A percentile compares a stretch with the other conserved stretches of the same genome.
These are phyloP conservation scores for Panthera uncia DNA, from an alignment of 2,113 vertebrate genomes.

Conservation along the genomic window DNA sequence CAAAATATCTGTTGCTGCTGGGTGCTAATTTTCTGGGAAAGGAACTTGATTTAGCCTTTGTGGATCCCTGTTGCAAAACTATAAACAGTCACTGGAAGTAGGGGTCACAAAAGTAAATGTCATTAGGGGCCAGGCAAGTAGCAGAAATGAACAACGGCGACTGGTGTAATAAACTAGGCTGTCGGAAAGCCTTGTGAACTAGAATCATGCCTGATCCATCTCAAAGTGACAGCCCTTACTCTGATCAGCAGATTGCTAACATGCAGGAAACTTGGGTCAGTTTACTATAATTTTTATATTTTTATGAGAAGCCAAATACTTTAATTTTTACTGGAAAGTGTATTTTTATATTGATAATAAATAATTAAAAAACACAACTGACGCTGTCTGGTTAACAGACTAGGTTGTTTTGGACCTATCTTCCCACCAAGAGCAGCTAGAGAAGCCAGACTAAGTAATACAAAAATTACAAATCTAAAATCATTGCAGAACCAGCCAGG, in stretches of 20 bases:
- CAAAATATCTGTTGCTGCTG: neutral
- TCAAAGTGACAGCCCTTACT: neutral
- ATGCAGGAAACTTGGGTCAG: neutral
- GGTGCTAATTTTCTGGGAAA: neutral
- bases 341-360: neutral
- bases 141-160: neutral
- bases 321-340: neutral
- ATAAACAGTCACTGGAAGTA: neutral
- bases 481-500: neutral
- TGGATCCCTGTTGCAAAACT: neutral
- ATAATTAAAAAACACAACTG: neutral
- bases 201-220: neutral
- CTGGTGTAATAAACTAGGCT: neutral
- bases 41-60: neutral
- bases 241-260: neutral
- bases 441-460: neutral
- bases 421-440: neutral
- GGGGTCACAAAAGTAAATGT: neutral
- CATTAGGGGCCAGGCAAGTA: neutral
- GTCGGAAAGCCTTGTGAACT: neutral
- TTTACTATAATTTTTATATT: neutral
- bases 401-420: neutral
- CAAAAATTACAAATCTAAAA: neutral
- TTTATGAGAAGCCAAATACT: neutral
- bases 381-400: neutral